Evolutionary conservation across 2,888 invertebrate genomes (phyloP).

Genomic region (Dynastes hyllus): DNA sequence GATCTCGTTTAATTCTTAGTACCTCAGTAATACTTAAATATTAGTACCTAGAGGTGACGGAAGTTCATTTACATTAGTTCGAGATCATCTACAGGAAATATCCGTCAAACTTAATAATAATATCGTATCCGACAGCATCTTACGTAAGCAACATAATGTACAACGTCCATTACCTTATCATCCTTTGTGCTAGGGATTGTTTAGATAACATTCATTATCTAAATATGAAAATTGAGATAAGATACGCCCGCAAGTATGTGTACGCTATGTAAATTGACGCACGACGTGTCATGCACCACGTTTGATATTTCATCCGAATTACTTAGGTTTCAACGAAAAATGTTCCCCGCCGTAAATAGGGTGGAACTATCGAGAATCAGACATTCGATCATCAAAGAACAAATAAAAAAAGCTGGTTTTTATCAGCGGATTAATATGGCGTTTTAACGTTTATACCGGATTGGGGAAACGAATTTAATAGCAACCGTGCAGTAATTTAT

Average conservation of each 20-base stretch:
- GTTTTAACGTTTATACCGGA: constrained; percentile 4
- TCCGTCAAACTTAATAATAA: too few relatives aligned
- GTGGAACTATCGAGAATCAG: neutral
- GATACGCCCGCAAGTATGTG: neutral
- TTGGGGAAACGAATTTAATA: constrained; percentile 15
- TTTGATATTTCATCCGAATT: constrained; percentile 1
- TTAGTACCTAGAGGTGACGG: too few relatives aligned
- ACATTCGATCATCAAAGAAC: neutral
- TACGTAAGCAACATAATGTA: too few relatives aligned
- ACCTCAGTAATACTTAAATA: too few relatives aligned
- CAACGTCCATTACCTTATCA: too few relatives aligned
- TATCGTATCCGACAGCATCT: too few relatives aligned
- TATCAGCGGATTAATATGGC: neutral
- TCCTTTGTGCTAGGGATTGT: neutral
- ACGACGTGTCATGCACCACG: neutral
- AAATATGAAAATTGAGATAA: constrained; percentile 6
- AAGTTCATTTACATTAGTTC: too few relatives aligned
- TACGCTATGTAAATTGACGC: constrained; percentile 6
- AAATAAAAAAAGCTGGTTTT: neutral
- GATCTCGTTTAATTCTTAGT: too few relatives aligned
- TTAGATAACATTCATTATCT: neutral
- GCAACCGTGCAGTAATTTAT: constrained; percentile 1
- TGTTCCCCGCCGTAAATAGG: neutral
- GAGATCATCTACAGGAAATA: too few relatives aligned
- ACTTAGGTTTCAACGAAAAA: neutral